Conservation (phyloP, 2,797 vertebrate genomes). For the Coranthus polyacanthus region DNA sequence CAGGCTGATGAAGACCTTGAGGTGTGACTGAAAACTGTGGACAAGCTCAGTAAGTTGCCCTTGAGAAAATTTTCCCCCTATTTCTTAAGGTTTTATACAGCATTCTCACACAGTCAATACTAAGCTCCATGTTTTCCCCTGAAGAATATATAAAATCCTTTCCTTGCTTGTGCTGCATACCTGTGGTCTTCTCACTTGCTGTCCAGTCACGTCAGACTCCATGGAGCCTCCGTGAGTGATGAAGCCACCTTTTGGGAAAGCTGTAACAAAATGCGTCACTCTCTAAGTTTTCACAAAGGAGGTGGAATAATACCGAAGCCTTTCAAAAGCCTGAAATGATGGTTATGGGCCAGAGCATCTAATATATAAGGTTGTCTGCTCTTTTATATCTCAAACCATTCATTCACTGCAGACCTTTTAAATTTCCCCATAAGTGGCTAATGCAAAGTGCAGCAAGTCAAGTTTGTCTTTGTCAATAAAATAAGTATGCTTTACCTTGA, state of each 20-base stretch:
- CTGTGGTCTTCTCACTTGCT: background rate
- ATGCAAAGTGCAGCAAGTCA: slow-evolving; percentile 1
- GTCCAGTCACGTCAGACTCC: slow-evolving; percentile 4
- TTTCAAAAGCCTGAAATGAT: slow-evolving; percentile 40
- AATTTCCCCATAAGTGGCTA: background rate
- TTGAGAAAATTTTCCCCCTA: too few species aligned
- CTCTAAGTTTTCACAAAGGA: background rate
- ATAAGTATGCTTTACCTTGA: background rate
- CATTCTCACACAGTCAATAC: too few species aligned
- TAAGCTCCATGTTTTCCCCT: too few species aligned
- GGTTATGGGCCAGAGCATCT: slow-evolving; percentile 14
- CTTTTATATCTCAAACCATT: slow-evolving; percentile 1
- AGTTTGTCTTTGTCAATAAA: slow-evolving; percentile 7
- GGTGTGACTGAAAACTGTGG: too few species aligned
- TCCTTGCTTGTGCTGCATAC: background rate
- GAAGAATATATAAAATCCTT: too few species aligned
- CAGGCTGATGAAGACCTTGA: too few species aligned
- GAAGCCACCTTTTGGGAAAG: slow-evolving; percentile 15
- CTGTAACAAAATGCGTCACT: background rate
- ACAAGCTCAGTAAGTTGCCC: too few species aligned
- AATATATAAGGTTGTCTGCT: slow-evolving; percentile 16
- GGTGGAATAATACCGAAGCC: background rate
- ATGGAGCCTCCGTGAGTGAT: background rate
- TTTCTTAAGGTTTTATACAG: too few species aligned
- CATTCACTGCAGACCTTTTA: slow-evolving; percentile 21